A percentile compares a stretch with the other conserved stretches of the same genome.
Conservation (phyloP, 92 coral and sea anemone species). For the Porites rus region DNA sequence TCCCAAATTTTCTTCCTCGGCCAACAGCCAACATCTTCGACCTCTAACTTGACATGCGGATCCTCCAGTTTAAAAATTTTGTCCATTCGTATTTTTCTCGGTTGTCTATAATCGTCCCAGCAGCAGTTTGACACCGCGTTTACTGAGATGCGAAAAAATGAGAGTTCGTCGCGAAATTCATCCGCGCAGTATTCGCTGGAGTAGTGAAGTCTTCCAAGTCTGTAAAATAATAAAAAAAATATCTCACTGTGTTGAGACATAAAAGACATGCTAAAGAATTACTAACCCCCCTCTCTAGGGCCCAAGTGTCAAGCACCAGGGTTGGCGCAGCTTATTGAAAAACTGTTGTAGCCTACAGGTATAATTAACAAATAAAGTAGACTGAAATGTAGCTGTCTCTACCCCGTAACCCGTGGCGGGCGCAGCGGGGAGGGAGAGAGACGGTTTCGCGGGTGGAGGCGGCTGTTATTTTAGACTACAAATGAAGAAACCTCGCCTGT, state of each 20-base stretch:
- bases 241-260: too few species aligned
- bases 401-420: too few species aligned
- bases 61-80: conserved; percentile 83
- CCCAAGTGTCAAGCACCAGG: neutral
- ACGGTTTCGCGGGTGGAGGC: too few species aligned
- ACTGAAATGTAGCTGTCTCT: too few species aligned
- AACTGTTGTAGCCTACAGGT: too few species aligned
- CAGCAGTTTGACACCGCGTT: conserved; percentile 94
- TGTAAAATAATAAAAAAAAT: conserved; percentile 31
- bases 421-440: too few species aligned
- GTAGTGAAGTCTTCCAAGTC: conserved; percentile 88
- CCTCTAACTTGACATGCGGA: conserved; percentile 15
- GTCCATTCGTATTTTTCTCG: conserved; percentile 68
- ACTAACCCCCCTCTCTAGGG: neutral
- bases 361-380: too few species aligned
- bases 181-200: conserved; percentile 96
- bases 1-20: conserved; percentile 62
- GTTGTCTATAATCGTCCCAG: conserved; percentile 94
- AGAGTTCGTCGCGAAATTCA: conserved; percentile 91
- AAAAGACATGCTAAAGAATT: too few species aligned
- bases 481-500: too few species aligned
- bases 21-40: conserved; percentile 14
- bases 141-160: conserved; percentile 91
- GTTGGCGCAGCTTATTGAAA: neutral
- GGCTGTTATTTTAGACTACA: too few species aligned